Percentiles rank a stretch among this genome's conserved stretches.
Conservation (phyloP, 2,113 vertebrate genomes). For the Poeciliopsis occidentalis region DNA sequence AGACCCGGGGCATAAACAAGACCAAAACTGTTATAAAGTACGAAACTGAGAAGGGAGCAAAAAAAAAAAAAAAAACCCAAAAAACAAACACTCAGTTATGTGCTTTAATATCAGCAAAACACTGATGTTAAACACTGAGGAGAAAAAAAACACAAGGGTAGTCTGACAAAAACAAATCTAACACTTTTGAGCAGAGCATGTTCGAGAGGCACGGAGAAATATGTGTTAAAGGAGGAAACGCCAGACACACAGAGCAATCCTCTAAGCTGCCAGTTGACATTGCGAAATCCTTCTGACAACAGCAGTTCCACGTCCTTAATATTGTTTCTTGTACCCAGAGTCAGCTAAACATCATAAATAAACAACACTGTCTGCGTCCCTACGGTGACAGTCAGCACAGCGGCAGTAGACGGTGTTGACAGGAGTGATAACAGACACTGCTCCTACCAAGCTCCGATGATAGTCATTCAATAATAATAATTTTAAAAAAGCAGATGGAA, state of each 20-base stretch:
- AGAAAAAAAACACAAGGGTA: conserved; percentile 6
- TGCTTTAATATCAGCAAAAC: not conserved
- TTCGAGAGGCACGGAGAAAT: conserved; percentile 2
- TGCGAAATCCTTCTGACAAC: conserved; percentile 25
- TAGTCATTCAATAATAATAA: conserved; percentile 6
- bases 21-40: not conserved
- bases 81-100: not conserved
- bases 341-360: conserved; percentile 16
- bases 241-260: conserved; percentile 3
- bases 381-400: conserved; percentile 39
- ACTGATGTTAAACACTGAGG: not conserved
- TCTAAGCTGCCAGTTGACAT: conserved; percentile 11
- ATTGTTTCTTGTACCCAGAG: conserved; percentile 19
- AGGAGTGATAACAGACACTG: not conserved
- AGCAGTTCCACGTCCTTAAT: conserved; percentile 26
- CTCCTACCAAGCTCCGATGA: conserved; percentile 5
- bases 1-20: not conserved
- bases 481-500: conserved; percentile 15
- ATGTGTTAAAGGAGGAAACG: not conserved
- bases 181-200: not conserved
- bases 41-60: not conserved
- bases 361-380: conserved; percentile 16
- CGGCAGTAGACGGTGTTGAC: conserved; percentile 22
- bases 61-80: no score
- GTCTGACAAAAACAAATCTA: conserved; percentile 8